These are phyloP conservation scores for Eumacrocentrus americanus DNA, from an alignment of 2,888 invertebrate species.

Conservation along the genomic window DNA sequence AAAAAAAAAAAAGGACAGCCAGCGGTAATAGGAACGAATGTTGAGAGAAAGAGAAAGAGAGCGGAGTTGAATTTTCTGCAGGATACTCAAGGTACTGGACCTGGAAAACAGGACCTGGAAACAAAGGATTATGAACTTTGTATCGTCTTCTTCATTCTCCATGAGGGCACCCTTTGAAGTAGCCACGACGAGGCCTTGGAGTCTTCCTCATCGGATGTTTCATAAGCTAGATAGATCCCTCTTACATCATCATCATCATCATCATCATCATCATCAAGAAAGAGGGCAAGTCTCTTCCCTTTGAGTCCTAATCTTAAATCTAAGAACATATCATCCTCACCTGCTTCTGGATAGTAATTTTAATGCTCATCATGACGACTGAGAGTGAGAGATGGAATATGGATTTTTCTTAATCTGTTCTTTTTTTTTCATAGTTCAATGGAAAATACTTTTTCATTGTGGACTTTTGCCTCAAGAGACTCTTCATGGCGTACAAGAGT, in stretches of 20 bases:
- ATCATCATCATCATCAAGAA: not conserved
- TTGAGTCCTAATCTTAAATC: not conserved
- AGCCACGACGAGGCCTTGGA: slow-evolving; percentile 1
- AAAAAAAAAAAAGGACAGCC: slow-evolving; percentile 52
- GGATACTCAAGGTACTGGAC: slow-evolving; percentile 59
- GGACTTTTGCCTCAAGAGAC: no score
- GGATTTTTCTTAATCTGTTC: not conserved
- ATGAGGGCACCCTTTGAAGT: slow-evolving; percentile 27
- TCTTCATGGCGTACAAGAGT: no score
- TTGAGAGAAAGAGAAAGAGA: slow-evolving; percentile 44
- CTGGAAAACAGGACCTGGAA: slow-evolving; percentile 62
- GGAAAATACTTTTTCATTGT: no score
- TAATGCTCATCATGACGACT: not conserved
- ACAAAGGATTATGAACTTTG: slow-evolving; percentile 60
- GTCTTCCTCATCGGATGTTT: slow-evolving; percentile 10
- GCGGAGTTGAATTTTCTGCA: slow-evolving; percentile 57
- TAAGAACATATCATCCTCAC: slow-evolving; percentile 11
- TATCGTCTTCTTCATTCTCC: slow-evolving; percentile 26
- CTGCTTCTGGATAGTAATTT: slow-evolving; percentile 1
- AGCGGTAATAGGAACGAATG: slow-evolving; percentile 55
- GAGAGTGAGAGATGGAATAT: slow-evolving; percentile 4
- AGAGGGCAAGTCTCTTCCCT: not conserved
- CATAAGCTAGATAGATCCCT: slow-evolving; percentile 5
- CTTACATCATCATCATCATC: slow-evolving; percentile 5
- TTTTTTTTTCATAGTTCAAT: not conserved